Evolutionary conservation across 2,113 vertebrate genomes (phyloP), one percentile per base, ranked within the genome.

Genomic region (Corydoras maculifer): DNA sequence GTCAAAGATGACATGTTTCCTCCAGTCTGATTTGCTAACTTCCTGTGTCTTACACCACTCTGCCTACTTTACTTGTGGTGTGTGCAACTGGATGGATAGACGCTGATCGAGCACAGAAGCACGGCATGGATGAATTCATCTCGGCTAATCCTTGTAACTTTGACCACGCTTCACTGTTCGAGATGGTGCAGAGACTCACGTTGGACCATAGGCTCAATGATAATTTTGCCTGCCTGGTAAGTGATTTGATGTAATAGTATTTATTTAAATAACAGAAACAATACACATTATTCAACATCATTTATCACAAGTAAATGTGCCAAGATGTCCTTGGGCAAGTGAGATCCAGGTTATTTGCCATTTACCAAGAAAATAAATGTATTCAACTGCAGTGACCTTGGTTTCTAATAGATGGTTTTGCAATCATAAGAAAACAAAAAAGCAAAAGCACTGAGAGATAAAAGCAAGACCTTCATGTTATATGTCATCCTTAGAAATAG

Each of bases 41-140:
- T 78, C 69, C 48, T 85, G 62, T 88, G 84, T 76, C 85, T 81
- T 88, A 82, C 88, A 83, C 69, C 82, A 71, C 43, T 60, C 75
- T 63, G 14, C 60, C 75, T 65, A 50, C 58, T 75, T 51, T 74
- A 67, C 69, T 88, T 87, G 89, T 91, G 90, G 95, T 91, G 89
- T 92, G 91, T 90, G 91, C 92, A 93, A 86, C 91, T 85, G 95
- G 92, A 93, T 79, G 90, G 66, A 92, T 93, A 99, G 97, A 99
- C 84, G 97, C 96, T 92, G 97, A 99, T 93, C 95, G 97, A 93
- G 97, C 97, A 91, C 97, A 99, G 93, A 99, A 99, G 90, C 97
- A 99, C 87, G 97, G 97, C 90, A 99, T 99, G 97, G 97, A 99
- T 94, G 97, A 99, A 92, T 99, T 99, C 94, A 99, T 99, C 94